These are phyloP conservation scores for Hexactinellida sp. DNA, from an alignment of 37 sponge, comb jelly and placozoan species.

Conservation along the genomic window DNA sequence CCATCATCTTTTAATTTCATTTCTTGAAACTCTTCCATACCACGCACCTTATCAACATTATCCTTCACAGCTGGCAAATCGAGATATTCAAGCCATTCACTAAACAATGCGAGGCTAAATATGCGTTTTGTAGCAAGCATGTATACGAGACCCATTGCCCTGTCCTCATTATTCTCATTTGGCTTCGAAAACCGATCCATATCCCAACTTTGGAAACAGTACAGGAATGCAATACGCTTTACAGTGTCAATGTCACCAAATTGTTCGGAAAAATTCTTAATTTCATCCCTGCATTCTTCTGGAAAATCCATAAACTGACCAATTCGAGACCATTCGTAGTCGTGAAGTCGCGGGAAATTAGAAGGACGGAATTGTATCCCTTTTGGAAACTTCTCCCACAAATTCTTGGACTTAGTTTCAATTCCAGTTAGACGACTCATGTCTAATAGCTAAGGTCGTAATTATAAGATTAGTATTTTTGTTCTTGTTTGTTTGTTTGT, in stretches of 20 bases:
- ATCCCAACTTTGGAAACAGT: constrained; percentile 3
- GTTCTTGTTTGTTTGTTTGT: not conserved
- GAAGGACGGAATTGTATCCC: not conserved
- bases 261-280: not conserved
- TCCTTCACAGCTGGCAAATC: not conserved
- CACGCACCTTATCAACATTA: not conserved
- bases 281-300: not conserved
- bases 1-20: not conserved
- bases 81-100: not conserved
- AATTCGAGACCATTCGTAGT: not conserved
- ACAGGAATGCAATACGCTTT: not conserved
- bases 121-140: not conserved
- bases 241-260: not conserved
- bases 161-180: not conserved
- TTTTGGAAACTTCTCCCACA: not conserved
- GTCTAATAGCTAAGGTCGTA: no score
- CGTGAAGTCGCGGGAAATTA: not conserved
- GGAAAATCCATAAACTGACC: not conserved
- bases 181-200: not conserved
- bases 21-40: not conserved
- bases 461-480: no score
- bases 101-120: not conserved
- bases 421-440: no score
- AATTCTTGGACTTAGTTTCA: not conserved
- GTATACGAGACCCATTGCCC: not conserved